phyloP scores from a whole-genome alignment of 2,888 invertebrate genomes.

The Lochmaea capreae region DNA sequence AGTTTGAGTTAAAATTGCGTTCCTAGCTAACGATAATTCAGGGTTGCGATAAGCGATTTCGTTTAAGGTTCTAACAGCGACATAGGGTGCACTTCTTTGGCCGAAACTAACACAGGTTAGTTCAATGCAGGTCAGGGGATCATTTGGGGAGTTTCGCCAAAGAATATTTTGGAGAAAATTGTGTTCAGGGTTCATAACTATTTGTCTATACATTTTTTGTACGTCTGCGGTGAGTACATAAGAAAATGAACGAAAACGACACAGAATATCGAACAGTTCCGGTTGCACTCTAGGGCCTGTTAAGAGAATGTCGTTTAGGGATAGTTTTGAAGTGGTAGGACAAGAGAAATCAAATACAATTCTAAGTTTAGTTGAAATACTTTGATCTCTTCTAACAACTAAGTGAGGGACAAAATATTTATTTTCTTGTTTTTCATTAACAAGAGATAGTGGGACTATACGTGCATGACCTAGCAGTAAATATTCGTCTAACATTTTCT shows the following conservation, averaged over 20 bases:
- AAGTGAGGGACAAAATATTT: slow-evolving; percentile 37
- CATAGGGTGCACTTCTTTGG: slow-evolving; percentile 33
- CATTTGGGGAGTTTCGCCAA: slow-evolving; percentile 24
- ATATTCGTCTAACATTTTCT: no score
- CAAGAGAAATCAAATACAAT: slow-evolving; percentile 38
- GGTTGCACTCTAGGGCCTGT: slow-evolving; percentile 30
- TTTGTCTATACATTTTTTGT: slow-evolving; percentile 29
- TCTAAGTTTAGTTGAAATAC: slow-evolving; percentile 35
- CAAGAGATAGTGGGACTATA: slow-evolving; percentile 11
- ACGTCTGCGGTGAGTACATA: slow-evolving; percentile 30
- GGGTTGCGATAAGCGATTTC: slow-evolving; percentile 7
- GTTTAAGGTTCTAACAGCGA: slow-evolving; percentile 16
- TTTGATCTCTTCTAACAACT: slow-evolving; percentile 36
- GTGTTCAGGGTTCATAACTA: slow-evolving; percentile 19
- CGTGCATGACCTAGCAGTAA: slow-evolving; percentile 9
- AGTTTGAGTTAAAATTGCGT: slow-evolving; percentile 30
- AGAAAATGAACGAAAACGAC: slow-evolving; percentile 29
- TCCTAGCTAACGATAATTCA: slow-evolving; percentile 16
- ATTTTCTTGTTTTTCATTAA: background rate
- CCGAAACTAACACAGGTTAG: slow-evolving; percentile 37
- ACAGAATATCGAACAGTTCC: slow-evolving; percentile 36
- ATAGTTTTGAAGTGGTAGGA: slow-evolving; percentile 19
- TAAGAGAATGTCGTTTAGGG: slow-evolving; percentile 26
- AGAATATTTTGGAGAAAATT: slow-evolving; percentile 32
- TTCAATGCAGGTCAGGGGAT: slow-evolving; percentile 25